phyloP scores from a whole-genome alignment of 2,888 invertebrate genomes.

The Chaitophorus viminalis region DNA sequence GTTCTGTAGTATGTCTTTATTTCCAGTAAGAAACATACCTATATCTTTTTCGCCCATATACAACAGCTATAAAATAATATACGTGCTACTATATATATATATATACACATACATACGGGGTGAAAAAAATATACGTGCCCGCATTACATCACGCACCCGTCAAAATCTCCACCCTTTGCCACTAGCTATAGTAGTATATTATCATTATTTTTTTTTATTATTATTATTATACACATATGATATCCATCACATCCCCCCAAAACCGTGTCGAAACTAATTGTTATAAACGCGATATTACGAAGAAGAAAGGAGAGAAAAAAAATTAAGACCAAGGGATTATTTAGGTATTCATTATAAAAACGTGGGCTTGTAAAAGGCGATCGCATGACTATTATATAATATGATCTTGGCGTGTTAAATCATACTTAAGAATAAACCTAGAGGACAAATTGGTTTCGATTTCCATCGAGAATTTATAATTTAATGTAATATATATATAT shows the following conservation, averaged over 20 bases:
- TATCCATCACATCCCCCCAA: conserved; percentile 33
- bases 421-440: conserved; percentile 20
- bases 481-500: conserved; percentile 14
- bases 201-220: conserved; percentile 23
- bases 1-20: conserved; percentile 10
- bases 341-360: conserved; percentile 32
- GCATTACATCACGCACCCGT: conserved; percentile 60
- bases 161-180: conserved; percentile 50
- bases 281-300: conserved; percentile 22
- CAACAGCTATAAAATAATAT: background rate
- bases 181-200: conserved; percentile 25
- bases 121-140: conserved; percentile 42
- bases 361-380: conserved; percentile 46
- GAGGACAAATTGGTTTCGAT: conserved; percentile 35
- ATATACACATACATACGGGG: background rate
- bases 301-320: background rate
- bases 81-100: background rate
- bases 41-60: conserved; percentile 26
- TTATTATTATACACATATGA: conserved; percentile 31
- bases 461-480: background rate
- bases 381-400: conserved; percentile 9
- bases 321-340: conserved; percentile 6
- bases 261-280: conserved; percentile 51
- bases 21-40: background rate
- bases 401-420: conserved; percentile 36